These are phyloP conservation scores for Nothobranchius kuhntae DNA, from an alignment of 2,113 vertebrate genomes.

Conservation along the genomic window DNA sequence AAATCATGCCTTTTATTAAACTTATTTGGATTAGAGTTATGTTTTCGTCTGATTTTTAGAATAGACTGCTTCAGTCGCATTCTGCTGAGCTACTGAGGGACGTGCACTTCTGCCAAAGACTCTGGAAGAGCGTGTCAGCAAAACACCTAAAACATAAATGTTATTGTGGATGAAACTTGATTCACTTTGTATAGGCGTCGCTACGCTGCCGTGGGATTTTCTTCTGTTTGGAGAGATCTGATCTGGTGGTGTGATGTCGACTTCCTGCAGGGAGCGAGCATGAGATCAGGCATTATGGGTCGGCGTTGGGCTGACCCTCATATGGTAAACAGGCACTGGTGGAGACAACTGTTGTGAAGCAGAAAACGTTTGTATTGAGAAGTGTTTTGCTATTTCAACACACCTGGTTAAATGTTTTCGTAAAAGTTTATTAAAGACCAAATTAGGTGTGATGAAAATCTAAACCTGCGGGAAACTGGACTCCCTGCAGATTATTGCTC, in stretches of 20 bases:
- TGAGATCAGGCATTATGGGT: conserved; percentile 18
- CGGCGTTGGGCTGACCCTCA: conserved; percentile 2
- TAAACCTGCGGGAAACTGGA: too few relatives aligned
- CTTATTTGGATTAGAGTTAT: too few relatives aligned
- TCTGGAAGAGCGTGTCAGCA: conserved; percentile 8
- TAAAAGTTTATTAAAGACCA: too few relatives aligned
- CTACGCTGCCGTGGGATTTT: conserved; percentile 25
- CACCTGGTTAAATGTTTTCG: not conserved
- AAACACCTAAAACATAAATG: conserved; percentile 46
- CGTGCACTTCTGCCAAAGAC: conserved; percentile 5
- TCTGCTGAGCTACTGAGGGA: conserved; percentile 6
- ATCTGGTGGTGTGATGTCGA: conserved; percentile 37
- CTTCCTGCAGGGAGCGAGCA: conserved; percentile 38
- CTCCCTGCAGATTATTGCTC: too few relatives aligned
- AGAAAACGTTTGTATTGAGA: too few relatives aligned
- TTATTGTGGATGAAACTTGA: conserved; percentile 46
- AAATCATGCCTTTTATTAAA: too few relatives aligned
- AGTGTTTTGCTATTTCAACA: too few relatives aligned
- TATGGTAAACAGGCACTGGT: conserved; percentile 20
- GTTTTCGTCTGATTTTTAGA: too few relatives aligned
- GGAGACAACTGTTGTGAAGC: not conserved
- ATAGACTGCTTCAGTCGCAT: not conserved
- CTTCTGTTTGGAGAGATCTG: conserved; percentile 53
- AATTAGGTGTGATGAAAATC: too few relatives aligned
- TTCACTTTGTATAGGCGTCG: conserved; percentile 16